Evolutionary conservation across 2,797 vertebrate genomes (phyloP), one percentile per base, ranked within the genome.

Genomic region (Acridotheres tristis): DNA sequence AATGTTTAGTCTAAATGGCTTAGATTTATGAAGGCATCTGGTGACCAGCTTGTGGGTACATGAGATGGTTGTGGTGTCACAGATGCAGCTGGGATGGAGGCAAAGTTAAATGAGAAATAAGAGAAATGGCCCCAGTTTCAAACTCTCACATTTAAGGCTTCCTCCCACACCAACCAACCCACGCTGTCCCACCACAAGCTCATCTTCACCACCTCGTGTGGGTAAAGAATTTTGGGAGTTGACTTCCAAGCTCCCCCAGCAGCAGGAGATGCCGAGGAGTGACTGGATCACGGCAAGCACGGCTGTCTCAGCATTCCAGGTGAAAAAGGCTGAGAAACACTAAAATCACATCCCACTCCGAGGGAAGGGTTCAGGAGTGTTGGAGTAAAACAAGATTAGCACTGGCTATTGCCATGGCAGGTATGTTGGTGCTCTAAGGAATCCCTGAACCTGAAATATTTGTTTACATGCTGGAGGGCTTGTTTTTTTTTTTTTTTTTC

Each of bases 381-480:
- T 87, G 43, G 55, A 5, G 2, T 10, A 26, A 86, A 17, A 67
- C 61, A 59, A 78, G 85, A 83, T 68, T n/a, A 80, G 16, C 71
- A 32, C 11, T 0, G 57, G 71, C 42, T 34, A 7, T 53, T 89
- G 67, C 3, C 38, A 57, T 5, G 59, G 75, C 71, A 92, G 34
- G 50, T 69, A 21, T 38, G 72, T 25, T 5, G 68, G 57, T 48
- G 85, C 58, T 78, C 4, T 7, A 76, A 94, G 84, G 65, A 94
- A 86, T 80, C 5, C 6, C 34, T 90, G 88, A 71, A 82, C 72
- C 84, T 89, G 87, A 95, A 68, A 58, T 58, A 77, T 83, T 82
- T 95, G 84, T 88, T 97, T 96, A 95, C 76, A 89, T 3, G 93
- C 94, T 96, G 89, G 66, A 94, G 95, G 95, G 87, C 90, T 89